phyloP scores from a whole-genome alignment of 2,113 vertebrate genomes.

The Silurus meridionalis region DNA sequence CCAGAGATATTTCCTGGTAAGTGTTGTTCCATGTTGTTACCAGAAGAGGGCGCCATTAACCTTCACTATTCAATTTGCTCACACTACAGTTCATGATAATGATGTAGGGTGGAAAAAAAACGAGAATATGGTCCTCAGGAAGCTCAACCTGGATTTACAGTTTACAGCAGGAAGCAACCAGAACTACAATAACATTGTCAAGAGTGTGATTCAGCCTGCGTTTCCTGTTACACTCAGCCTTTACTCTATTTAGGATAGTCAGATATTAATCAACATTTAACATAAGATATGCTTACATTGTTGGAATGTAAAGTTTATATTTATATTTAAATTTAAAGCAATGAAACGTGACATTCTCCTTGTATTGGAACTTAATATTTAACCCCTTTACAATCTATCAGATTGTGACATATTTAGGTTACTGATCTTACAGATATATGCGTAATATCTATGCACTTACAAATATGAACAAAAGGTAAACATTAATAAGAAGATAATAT shows the following conservation, averaged over 20 bases:
- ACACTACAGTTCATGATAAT: neutral
- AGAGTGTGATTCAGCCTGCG: constrained; percentile 62
- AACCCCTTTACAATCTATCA: neutral
- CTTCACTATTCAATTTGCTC: neutral
- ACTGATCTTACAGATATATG: neutral
- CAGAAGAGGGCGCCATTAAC: constrained; percentile 59
- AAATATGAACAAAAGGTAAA: neutral
- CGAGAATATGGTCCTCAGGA: constrained; percentile 5
- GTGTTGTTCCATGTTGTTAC: constrained; percentile 50
- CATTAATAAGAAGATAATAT: neutral
- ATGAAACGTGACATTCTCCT: neutral
- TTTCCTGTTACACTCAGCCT: constrained; percentile 62
- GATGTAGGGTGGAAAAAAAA: neutral
- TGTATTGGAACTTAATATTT: neutral
- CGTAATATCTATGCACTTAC: neutral
- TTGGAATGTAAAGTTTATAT: neutral
- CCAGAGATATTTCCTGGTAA: constrained; percentile 86
- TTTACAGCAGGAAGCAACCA: constrained; percentile 37
- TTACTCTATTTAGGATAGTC: neutral
- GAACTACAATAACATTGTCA: constrained; percentile 47
- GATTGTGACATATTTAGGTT: neutral
- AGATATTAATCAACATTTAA: neutral
- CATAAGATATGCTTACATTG: neutral
- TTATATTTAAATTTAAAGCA: neutral
- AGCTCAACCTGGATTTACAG: constrained; percentile 35